Evolutionary conservation across 2,113 vertebrate species (phyloP), one percentile per base, ranked within the genome.

Genomic region (Clarias macrocephalus): DNA sequence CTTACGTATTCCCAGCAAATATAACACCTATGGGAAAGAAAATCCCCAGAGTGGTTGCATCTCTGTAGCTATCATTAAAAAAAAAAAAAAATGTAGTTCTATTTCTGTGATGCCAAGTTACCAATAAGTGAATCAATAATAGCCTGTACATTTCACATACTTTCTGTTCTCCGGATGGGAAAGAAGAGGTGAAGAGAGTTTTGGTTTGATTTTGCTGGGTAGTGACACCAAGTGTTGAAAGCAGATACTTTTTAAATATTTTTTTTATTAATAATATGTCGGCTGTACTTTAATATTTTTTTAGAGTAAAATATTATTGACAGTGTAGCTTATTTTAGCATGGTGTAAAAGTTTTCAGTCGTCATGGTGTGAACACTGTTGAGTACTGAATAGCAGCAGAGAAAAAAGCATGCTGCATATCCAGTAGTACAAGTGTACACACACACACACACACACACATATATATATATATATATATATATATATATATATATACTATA

Each of bases 171-270:
- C 19, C 21, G 42, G n/a, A 1, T 48, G 25, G 28, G 30, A 72
- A 15, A 21, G 7, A 4, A 1, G 18, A 76, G 42, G 42, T 13
- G 10, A 54, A 54, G 11, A 1, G 25, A 77, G 8, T 37, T 52
- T 12, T 52, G 42, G 52, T 75, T 75, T 75, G 76, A 30, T 59
- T 80, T 80, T 56, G 57, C 54, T 79, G 57, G 16, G 57, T 80
- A 80, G 76, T 13, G 76, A 59, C 76, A 80, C 52, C 76, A 57
- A 57, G 13, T 80, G 76, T 80, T 56, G n/a, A 59, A 57, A 57
- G 6, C 13, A 30, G 37, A 11, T 52, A 75, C 37, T 72, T 65
- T n/a, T n/a, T n/a, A n/a, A 11, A 0, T 68, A 6, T 68, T 77
- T 77, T 77, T 28, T 57, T 77, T n/a, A 11, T 42, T 23, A 75